Evolutionary conservation across 2,888 invertebrate genomes (phyloP), one percentile per base, ranked within the genome.

Genomic region (Drosophila buzzatii): DNA sequence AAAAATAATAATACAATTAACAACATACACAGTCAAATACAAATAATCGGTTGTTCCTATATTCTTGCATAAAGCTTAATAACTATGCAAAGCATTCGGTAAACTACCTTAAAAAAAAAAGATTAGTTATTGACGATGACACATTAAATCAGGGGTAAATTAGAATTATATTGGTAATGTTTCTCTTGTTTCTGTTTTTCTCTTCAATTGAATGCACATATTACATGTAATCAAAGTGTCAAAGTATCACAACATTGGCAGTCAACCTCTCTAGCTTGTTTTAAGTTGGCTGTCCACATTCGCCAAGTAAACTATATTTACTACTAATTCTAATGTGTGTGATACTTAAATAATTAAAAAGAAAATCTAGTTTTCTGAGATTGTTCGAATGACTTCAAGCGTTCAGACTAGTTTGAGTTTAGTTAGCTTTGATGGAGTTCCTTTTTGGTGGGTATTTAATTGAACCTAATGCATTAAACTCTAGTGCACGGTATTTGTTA

Each of bases 1-100:
- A n/a, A n/a, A n/a, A n/a, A n/a, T n/a, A 27, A 27, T 27, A 27
- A 27, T 27, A 79, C 69, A 72, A 63, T 81, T 75, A 72, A 74
- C 68, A 76, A 67, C 6, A 27, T 79, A 75, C 58, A 56, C 53
- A 65, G 42, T 63, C n/a, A 41, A 44, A 33, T 56, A 55, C 61
- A 39, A 66, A n/a, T 51, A 42, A 61, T 20, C 5, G 41, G 14
- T 3, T 45, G 31, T n/a, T 23, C 14, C 8, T 16, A 39, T 49
- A 9, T 56, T n/a, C 49, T 42, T 10, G 7, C 35, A 8, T 14
- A 1, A 3, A 20, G 35, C 16, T 2, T 20, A 33, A 6, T 6
- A 31, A 16, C 7, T 27, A 5, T 27, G 27, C 27, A 14, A 3
- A 14, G 16, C 8, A 14, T 45, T 20, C 14, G 7, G 23, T 27